These are phyloP conservation scores for Typhlichthys eigenmanni DNA, from an alignment of 2,797 vertebrate species.

Conservation along the genomic window DNA sequence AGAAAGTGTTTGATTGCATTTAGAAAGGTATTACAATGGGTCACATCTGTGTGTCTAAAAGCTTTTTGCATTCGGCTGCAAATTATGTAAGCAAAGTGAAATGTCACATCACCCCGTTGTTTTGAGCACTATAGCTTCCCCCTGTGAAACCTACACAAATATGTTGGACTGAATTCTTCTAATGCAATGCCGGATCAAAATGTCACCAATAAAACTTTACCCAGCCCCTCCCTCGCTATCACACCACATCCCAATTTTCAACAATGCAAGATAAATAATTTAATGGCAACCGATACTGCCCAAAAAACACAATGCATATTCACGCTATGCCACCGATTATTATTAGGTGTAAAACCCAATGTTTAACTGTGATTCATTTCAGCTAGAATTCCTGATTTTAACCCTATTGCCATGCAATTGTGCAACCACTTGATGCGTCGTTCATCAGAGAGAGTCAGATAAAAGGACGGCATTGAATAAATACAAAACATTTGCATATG, in stretches of 20 bases:
- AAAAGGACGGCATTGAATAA: slow-evolving; percentile 67
- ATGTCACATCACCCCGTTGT: slow-evolving; percentile 77
- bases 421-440: slow-evolving; percentile 75
- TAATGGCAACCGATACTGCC: slow-evolving; percentile 59
- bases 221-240: slow-evolving; percentile 58
- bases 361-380: slow-evolving; percentile 73
- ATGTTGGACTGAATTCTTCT: slow-evolving; percentile 77
- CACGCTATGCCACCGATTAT: slow-evolving; percentile 49
- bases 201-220: slow-evolving; percentile 71
- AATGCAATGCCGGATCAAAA: slow-evolving; percentile 75
- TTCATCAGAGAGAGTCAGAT: slow-evolving; percentile 75
- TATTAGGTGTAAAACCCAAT: slow-evolving; percentile 65
- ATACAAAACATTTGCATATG: slow-evolving; percentile 72
- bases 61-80: slow-evolving; percentile 83
- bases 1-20: slow-evolving; percentile 86
- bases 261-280: slow-evolving; percentile 69
- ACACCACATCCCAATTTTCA: slow-evolving; percentile 58
- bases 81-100: slow-evolving; percentile 84
- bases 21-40: slow-evolving; percentile 86
- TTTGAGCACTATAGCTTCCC: slow-evolving; percentile 73
- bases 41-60: slow-evolving; percentile 86
- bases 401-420: slow-evolving; percentile 44
- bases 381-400: slow-evolving; percentile 58
- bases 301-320: slow-evolving; percentile 66
- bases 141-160: slow-evolving; percentile 78